Evolutionary conservation across 1,140 invertebrate species (phyloP), one percentile per base, ranked within the genome.

Genomic region (Hormaphis cornu): DNA sequence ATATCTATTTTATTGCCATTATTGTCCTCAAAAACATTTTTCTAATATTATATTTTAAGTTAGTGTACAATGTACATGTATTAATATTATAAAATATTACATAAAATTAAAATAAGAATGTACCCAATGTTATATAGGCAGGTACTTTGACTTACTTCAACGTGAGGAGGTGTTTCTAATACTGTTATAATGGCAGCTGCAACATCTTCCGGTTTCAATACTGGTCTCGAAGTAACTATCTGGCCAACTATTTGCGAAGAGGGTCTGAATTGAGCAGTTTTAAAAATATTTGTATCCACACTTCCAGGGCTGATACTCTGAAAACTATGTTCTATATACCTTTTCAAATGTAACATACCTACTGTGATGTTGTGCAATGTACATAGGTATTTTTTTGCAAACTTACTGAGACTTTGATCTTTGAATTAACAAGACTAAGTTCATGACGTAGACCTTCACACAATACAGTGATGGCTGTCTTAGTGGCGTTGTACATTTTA

Each of bases 271-370:
- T 66, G n/a, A n/a, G 66, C 66, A 2, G 50, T 69, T n/a, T 42
- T 56, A 6, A 42, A 56, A 16, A 70, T n/a, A 6, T 84, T 83
- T 0, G 83, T 85, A 61, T 80, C 75, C 4, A 84, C 82, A 6
- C 81, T 61, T 3, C 84, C 84, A 1, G 84, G 84, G 74, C 84
- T 84, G 9, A 86, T 81, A 73, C 80, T 81, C 83, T 85, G 71
- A 59, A 77, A 75, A 72, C 37, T 7, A 30, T 18, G n/a, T 18
- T 69, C 22, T 69, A 40, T 22, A 44, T 42, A 22, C 18, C 7
- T 24, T 12, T 26, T 10, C 52, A 71, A 59, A 59, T 61, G 14
- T 26, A 26, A 24, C 26, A 8, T 58, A 56, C 10, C 14, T 26
- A n/a, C 20, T 70, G 56, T 33, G 10, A 54, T 8, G 12, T 8